Base-by-base conservation (phyloP, 2,888 invertebrate genomes). In the Esperia sulphurella region DNA sequence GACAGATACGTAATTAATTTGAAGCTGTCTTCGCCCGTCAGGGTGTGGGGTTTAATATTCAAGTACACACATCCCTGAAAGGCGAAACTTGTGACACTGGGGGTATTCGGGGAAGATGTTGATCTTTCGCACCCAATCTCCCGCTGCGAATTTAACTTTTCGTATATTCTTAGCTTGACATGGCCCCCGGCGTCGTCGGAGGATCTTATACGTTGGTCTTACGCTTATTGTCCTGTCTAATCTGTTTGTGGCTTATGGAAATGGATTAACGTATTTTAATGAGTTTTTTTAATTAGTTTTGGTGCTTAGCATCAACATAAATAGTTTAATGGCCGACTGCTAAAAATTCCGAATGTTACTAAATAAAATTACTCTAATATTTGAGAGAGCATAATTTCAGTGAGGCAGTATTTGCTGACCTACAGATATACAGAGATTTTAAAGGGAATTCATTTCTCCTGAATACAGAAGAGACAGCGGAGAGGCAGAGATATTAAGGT, bases 111-210 rank as follows among this genome's bases (percentile, higher is more conserved):
- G 43, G 43, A 41, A 46, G 53, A 48, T 59, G 62, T 62, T 63
- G 62, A 61, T 63, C 58, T 62, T 64, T 66, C 61, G 55, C 63
- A 61, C 62, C 57, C 58, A 57, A 64, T 58, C 55, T 59, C 52
- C 55, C 48, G 51, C 43, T 56, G 52, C 50, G 54, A 65, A 68
- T 57, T 65, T 65, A 65, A 68, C 57, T 65, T 65, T 55, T 60
- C 55, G 54, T 12, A 44, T 35, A 45, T 41, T 29, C 41, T 3
- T 35, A n/a, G 41, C 28, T 33, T 41, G 28, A 9, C 33, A 9
- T 12, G 9, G 48, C 48, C 42, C 21, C 33, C n/a, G 44, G 44
- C 44, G 12, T 13, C 44, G 12, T 13, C n/a, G 13, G 37, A 44
- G 37, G 38, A 13, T 28, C 37, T 28, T 35, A n/a, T 21, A 31